Evolutionary conservation across 2,888 invertebrate species (phyloP).

Genomic region (Lasiommata megera): DNA sequence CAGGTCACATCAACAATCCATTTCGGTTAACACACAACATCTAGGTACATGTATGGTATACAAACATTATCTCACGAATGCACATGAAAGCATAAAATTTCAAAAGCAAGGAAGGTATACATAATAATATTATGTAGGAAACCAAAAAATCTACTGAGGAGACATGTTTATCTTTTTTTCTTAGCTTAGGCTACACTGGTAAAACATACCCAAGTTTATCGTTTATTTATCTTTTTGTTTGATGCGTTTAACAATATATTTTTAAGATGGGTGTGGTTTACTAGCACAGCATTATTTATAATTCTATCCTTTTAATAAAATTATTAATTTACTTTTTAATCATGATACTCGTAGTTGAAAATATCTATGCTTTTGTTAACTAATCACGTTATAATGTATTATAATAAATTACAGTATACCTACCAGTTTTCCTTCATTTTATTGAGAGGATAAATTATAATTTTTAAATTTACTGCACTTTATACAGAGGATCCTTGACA

Average conservation of each 20-base stretch:
- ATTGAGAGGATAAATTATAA: conserved; percentile 60
- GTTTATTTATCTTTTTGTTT: conserved; percentile 26
- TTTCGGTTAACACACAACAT: conserved; percentile 52
- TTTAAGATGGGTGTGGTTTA: conserved; percentile 61
- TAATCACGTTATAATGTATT: too few relatives aligned
- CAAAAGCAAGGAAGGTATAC: conserved; percentile 45
- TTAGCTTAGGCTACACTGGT: conserved; percentile 77
- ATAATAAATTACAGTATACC: too few relatives aligned
- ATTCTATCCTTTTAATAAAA: conserved; percentile 57
- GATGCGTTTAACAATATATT: conserved; percentile 19
- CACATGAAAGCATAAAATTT: conserved; percentile 53
- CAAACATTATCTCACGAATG: conserved; percentile 50
- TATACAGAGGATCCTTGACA: conserved; percentile 72
- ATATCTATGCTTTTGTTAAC: too few relatives aligned
- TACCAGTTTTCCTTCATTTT: conserved; percentile 34
- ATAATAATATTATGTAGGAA: conserved; percentile 34
- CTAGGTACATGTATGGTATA: conserved; percentile 47
- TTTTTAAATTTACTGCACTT: conserved; percentile 77
- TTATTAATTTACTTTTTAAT: background rate
- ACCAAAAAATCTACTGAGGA: conserved; percentile 47
- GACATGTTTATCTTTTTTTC: conserved; percentile 60
- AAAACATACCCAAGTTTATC: conserved; percentile 54
- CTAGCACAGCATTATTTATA: conserved; percentile 70
- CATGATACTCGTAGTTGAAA: too few relatives aligned
- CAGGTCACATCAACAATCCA: conserved; percentile 77